phyloP scores from a whole-genome alignment of 2,888 invertebrate genomes.

The Orgyia antiqua region DNA sequence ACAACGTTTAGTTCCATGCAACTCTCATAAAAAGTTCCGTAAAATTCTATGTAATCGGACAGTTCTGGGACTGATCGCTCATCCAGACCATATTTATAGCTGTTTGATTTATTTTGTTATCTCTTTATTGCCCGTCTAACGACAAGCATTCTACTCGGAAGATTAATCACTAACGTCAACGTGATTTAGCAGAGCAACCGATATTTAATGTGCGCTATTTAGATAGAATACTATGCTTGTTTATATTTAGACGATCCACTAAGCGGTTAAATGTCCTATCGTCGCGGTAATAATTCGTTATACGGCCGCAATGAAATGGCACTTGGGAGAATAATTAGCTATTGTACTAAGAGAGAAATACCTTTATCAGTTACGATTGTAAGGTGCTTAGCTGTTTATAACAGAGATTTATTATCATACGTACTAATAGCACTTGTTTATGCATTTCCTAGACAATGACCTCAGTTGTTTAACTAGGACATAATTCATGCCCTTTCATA shows the following conservation, averaged over 20 bases:
- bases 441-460: too few relatives aligned
- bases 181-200: constrained; percentile 75
- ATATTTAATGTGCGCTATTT: constrained; percentile 73
- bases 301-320: constrained; percentile 27
- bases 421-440: too few relatives aligned
- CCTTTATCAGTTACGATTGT: neutral
- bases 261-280: constrained; percentile 59
- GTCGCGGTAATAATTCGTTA: constrained; percentile 45
- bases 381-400: too few relatives aligned
- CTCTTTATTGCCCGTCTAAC: constrained; percentile 74
- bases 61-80: constrained; percentile 70
- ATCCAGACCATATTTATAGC: constrained; percentile 69
- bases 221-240: constrained; percentile 62
- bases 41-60: constrained; percentile 61
- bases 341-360: constrained; percentile 9
- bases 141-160: constrained; percentile 72
- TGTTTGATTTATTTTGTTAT: constrained; percentile 77
- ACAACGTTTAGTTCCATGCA: constrained; percentile 52
- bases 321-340: constrained; percentile 32
- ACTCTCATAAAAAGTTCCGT: constrained; percentile 64
- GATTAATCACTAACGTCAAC: constrained; percentile 74
- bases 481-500: too few relatives aligned
- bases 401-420: too few relatives aligned
- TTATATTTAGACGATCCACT: constrained; percentile 64
- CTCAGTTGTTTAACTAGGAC: too few relatives aligned